A percentile compares a stretch with the other conserved stretches of the same genome.
These are phyloP conservation scores for Colius striatus DNA, from an alignment of 2,113 vertebrate genomes.

Conservation along the genomic window DNA sequence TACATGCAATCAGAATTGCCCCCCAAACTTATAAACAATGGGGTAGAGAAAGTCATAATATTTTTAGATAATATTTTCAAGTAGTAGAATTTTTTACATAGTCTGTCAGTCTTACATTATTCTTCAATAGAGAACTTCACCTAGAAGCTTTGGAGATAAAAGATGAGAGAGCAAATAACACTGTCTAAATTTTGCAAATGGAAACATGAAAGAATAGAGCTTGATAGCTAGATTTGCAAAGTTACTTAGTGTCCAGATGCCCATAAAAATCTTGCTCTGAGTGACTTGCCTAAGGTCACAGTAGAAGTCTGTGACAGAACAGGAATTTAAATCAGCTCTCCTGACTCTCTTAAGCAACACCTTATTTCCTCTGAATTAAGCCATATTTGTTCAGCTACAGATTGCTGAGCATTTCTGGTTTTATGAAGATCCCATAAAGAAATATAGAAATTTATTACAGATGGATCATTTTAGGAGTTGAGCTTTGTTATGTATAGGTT, in stretches of 20 bases:
- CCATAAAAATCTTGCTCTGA: background rate
- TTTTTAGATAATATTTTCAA: background rate
- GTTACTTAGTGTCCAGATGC: background rate
- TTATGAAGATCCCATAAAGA: background rate
- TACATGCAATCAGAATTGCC: background rate
- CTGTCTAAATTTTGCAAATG: background rate
- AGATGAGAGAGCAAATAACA: background rate
- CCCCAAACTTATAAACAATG: background rate
- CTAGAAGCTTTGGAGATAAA: background rate
- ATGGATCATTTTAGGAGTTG: background rate
- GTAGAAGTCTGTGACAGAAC: background rate
- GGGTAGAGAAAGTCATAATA: background rate
- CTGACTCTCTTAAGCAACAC: background rate
- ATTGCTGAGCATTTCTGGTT: background rate
- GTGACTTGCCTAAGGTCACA: background rate
- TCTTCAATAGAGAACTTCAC: background rate
- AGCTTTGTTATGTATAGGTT: background rate
- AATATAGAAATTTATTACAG: background rate
- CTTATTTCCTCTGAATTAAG: background rate
- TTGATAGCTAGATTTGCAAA: background rate
- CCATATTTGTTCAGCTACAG: background rate
- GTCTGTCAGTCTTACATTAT: background rate
- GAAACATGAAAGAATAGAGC: background rate
- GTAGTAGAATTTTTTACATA: background rate
- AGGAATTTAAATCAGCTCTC: conserved; percentile 37